Conservation (phyloP, 2,113 vertebrate genomes). For the Corythoichthys intestinalis region DNA sequence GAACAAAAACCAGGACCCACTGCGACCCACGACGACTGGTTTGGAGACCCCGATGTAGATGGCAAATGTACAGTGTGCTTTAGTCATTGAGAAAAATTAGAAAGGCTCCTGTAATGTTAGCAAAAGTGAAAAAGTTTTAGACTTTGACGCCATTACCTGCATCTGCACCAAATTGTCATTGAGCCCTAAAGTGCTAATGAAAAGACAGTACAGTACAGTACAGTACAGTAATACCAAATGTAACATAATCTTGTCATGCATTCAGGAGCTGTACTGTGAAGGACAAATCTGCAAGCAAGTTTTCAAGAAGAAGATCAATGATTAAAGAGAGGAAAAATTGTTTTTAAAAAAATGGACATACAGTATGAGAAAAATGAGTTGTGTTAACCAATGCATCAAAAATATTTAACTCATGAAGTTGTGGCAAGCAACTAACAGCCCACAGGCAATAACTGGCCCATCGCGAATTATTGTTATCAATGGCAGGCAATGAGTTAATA, state of each 20-base stretch:
- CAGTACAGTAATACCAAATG: background rate
- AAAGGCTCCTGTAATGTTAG: background rate
- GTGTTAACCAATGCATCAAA: background rate
- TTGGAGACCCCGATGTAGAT: background rate
- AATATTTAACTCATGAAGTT: too few relatives aligned
- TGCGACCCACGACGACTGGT: too few relatives aligned
- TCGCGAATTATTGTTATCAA: too few relatives aligned
- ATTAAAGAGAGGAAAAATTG: constrained; percentile 31
- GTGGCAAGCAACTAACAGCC: too few relatives aligned
- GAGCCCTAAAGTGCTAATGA: background rate
- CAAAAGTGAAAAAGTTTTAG: background rate
- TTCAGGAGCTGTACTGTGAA: constrained; percentile 84
- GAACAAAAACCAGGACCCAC: too few relatives aligned
- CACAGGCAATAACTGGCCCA: too few relatives aligned
- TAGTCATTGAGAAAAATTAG: background rate
- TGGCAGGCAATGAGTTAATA: too few relatives aligned
- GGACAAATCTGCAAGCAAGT: constrained; percentile 82
- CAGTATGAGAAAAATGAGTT: background rate
- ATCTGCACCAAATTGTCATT: background rate
- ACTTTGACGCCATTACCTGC: background rate
- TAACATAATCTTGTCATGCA: background rate
- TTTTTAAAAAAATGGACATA: background rate
- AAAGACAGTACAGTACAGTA: too few relatives aligned
- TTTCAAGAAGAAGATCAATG: constrained; percentile 70
- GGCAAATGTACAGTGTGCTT: background rate